Conservation (phyloP, 2,888 invertebrate genomes). For the Stenichneumon culpator region DNA sequence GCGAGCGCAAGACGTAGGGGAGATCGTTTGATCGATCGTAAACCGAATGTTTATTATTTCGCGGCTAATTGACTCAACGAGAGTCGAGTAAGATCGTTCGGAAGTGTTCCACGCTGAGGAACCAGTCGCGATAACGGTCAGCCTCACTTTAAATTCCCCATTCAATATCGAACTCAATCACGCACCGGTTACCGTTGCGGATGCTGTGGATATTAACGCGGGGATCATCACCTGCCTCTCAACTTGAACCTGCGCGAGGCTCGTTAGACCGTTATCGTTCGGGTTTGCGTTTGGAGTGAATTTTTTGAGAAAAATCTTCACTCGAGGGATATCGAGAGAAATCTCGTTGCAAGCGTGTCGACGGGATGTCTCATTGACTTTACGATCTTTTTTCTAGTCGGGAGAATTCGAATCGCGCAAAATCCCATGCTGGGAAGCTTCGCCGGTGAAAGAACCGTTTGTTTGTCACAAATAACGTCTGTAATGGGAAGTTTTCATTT, state of each 20-base stretch:
- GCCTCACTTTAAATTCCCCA: background rate
- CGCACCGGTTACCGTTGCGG: background rate
- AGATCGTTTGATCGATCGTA: constrained; percentile 62
- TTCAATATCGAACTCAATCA: constrained; percentile 19
- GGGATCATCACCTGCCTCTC: background rate
- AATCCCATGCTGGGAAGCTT: too few species aligned
- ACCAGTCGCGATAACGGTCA: background rate
- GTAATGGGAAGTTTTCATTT: too few species aligned
- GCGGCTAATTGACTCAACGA: background rate
- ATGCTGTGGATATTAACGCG: background rate
- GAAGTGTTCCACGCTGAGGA: background rate
- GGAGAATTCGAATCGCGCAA: too few species aligned
- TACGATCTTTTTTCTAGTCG: too few species aligned
- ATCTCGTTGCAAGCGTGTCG: too few species aligned
- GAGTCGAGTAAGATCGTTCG: background rate
- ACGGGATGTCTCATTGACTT: too few species aligned
- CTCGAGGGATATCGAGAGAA: too few species aligned
- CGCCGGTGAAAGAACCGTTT: too few species aligned
- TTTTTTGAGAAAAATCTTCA: too few species aligned
- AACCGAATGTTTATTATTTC: constrained; percentile 63
- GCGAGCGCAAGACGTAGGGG: constrained; percentile 26
- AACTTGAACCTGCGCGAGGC: background rate
- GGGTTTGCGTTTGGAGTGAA: too few species aligned
- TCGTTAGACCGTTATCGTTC: too few species aligned
- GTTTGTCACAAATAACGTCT: too few species aligned